Percentiles rank a stretch among this genome's conserved stretches.
These are phyloP conservation scores for Vanessa atalanta DNA, from an alignment of 1,140 invertebrate genomes.

Conservation along the genomic window DNA sequence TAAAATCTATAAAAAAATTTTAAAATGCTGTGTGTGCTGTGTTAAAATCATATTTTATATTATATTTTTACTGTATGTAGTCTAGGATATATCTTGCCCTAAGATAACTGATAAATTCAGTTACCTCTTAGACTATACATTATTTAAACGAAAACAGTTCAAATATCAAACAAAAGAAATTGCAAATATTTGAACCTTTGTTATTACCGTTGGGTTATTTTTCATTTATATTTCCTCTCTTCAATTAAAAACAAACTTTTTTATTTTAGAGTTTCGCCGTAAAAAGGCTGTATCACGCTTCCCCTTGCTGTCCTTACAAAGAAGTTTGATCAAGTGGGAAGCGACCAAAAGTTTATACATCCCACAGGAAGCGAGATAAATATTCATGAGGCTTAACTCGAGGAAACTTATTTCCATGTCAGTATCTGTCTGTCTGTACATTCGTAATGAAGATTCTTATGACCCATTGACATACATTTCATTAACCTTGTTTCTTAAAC, in stretches of 20 bases:
- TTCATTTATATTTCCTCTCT: not conserved
- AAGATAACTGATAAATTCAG: too few species aligned
- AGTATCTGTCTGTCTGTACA: constrained; percentile 58
- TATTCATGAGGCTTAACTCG: constrained; percentile 73
- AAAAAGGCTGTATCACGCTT: constrained; percentile 50
- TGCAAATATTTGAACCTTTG: not conserved
- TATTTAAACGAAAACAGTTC: too few species aligned
- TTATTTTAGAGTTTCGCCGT: constrained; percentile 45
- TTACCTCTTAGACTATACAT: too few species aligned
- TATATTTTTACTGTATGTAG: too few species aligned
- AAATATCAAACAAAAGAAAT: too few species aligned
- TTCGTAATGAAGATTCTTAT: constrained; percentile 34
- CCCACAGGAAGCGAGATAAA: constrained; percentile 63
- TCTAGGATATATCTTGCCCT: too few species aligned
- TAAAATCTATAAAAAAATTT: too few species aligned
- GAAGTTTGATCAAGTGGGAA: constrained; percentile 75
- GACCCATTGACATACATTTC: constrained; percentile 26
- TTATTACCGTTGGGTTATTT: not conserved
- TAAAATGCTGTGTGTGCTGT: too few species aligned
- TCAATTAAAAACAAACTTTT: constrained; percentile 32
- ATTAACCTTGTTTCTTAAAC: constrained; percentile 11
- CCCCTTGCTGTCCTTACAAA: constrained; percentile 47
- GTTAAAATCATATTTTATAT: too few species aligned
- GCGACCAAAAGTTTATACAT: constrained; percentile 68
- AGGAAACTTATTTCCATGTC: constrained; percentile 68